Evolutionary conservation across 2,888 invertebrate species (phyloP).

Genomic region (Tenthredo scrophulariae): DNA sequence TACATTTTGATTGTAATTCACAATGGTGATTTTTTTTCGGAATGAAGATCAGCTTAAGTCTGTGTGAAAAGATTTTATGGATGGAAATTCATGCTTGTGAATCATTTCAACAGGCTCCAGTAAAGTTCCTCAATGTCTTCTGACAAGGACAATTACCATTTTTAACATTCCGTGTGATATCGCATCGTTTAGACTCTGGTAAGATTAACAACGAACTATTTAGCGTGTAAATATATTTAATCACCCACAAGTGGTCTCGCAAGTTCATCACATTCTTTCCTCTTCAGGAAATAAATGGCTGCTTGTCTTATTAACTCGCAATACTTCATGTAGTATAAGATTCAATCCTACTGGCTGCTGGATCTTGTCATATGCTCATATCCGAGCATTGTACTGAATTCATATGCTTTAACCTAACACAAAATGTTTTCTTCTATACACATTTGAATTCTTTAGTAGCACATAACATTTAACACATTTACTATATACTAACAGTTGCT

Average conservation of each 20-base stretch:
- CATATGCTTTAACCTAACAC: slow-evolving; percentile 17
- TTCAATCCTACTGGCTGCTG: slow-evolving; percentile 19
- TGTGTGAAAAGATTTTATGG: not conserved
- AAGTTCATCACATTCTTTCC: slow-evolving; percentile 3
- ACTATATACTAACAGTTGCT: slow-evolving; percentile 54
- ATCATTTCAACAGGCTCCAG: not conserved
- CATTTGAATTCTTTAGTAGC: slow-evolving; percentile 51
- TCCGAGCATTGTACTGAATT: not conserved
- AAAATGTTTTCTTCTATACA: slow-evolving; percentile 38
- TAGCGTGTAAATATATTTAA: slow-evolving; percentile 37
- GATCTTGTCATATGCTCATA: not conserved
- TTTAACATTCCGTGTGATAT: not conserved
- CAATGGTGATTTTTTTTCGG: not conserved
- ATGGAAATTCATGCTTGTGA: not conserved
- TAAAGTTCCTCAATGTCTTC: not conserved
- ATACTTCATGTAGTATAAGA: not conserved
- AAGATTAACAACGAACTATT: not conserved
- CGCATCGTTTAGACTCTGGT: not conserved
- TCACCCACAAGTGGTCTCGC: slow-evolving; percentile 35
- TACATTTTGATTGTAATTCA: slow-evolving; percentile 38
- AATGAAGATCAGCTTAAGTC: not conserved
- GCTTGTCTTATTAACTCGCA: not conserved
- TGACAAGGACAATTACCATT: not conserved
- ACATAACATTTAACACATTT: slow-evolving; percentile 55
- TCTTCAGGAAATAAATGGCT: not conserved